These are phyloP conservation scores for Tadarida brasiliensis DNA, from an alignment of 2,797 vertebrate genomes.

Conservation along the genomic window DNA sequence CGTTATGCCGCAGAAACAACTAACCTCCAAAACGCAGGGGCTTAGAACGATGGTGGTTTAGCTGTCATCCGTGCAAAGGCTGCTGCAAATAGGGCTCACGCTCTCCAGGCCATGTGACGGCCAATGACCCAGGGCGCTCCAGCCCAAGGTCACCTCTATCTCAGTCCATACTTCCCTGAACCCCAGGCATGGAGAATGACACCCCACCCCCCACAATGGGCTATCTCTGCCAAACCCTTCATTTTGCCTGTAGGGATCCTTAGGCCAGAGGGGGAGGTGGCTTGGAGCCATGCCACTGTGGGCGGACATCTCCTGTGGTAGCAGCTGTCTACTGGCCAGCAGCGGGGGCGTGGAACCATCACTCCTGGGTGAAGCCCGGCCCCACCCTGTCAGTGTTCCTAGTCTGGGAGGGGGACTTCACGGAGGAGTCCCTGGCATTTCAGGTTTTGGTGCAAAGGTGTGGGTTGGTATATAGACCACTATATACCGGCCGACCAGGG, in stretches of 20 bases:
- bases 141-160: background rate
- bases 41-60: rapidly evolving
- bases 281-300: background rate
- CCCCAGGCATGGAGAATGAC: background rate
- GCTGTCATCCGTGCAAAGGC: background rate
- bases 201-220: background rate
- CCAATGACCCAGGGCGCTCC: background rate
- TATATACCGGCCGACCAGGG: background rate
- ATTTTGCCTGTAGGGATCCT: background rate
- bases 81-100: rapidly evolving
- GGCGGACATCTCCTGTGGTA: rapidly evolving
- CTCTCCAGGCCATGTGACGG: rapidly evolving
- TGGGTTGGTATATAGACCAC: background rate
- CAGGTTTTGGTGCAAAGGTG: background rate
- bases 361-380: background rate
- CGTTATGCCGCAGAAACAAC: background rate
- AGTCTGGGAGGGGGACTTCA: too few relatives aligned
- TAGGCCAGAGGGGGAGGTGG: background rate
- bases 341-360: background rate
- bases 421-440: background rate
- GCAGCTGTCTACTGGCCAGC: background rate
- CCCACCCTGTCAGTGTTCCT: background rate
- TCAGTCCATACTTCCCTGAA: rapidly evolving
- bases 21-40: background rate
- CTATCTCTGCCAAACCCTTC: background rate